A percentile compares a stretch with the other conserved stretches of the same genome.
Evolutionary conservation across 2,797 vertebrate genomes (phyloP).

Genomic region (Girardinus metallicus): DNA sequence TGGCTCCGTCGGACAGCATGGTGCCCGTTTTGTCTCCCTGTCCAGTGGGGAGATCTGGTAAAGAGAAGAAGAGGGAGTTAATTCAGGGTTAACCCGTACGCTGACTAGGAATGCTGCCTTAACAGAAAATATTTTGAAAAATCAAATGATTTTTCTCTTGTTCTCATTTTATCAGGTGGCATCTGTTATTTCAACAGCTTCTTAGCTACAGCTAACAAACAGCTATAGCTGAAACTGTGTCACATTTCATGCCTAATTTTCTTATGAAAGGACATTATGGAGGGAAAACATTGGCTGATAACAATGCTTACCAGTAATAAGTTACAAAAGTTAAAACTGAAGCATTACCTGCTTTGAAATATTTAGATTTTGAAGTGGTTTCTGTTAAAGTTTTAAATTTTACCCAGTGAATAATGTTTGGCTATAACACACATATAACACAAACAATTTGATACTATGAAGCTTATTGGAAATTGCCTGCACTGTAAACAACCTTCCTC

Average conservation of each 20-base stretch:
- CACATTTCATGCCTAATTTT: background rate
- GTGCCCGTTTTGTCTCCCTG: constrained; percentile 95
- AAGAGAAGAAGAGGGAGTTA: constrained; percentile 33
- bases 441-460: too few relatives aligned
- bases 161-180: background rate
- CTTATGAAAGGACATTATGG: background rate
- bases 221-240: background rate
- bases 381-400: too few relatives aligned
- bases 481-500: too few relatives aligned
- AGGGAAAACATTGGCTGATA: background rate
- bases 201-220: background rate
- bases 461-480: too few relatives aligned
- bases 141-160: background rate
- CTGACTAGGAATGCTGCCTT: background rate
- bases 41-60: constrained; percentile 87
- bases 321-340: background rate
- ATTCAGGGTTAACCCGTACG: background rate
- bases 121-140: background rate
- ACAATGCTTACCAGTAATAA: background rate
- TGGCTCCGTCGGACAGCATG: constrained; percentile 98
- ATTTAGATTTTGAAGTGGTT: background rate
- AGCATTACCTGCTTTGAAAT: background rate
- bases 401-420: too few relatives aligned
- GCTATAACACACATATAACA: too few relatives aligned
- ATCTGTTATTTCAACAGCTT: background rate